Percentiles rank a stretch among this genome's conserved stretches.
phyloP scores from a whole-genome alignment of 2,797 vertebrate species.

The Phrynocephalus vlangalii region DNA sequence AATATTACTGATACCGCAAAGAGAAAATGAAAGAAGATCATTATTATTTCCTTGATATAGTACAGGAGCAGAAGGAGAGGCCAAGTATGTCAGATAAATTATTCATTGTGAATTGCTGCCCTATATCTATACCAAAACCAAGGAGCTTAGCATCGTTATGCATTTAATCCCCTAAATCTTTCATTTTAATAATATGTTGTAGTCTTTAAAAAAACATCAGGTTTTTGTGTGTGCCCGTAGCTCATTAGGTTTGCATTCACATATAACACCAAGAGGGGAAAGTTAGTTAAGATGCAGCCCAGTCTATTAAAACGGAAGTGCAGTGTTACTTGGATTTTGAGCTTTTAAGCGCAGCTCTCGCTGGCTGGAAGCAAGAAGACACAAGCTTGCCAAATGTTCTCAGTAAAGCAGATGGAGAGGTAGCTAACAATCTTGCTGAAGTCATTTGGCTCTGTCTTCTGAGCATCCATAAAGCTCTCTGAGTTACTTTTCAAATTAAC shows the following conservation, averaged over 20 bases:
- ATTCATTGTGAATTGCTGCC: slow-evolving; percentile 30
- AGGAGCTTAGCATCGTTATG: slow-evolving; percentile 1
- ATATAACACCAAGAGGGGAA: slow-evolving; percentile 15
- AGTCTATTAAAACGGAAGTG: slow-evolving; percentile 52
- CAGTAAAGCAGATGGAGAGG: slow-evolving; percentile 55
- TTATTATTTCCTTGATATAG: slow-evolving; percentile 8
- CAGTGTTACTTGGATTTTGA: slow-evolving; percentile 47
- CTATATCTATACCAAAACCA: slow-evolving; percentile 25
- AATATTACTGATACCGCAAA: slow-evolving; percentile 23
- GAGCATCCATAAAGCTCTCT: slow-evolving; percentile 36
- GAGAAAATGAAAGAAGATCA: not conserved
- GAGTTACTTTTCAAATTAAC: slow-evolving; percentile 50
- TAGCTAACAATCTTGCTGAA: slow-evolving; percentile 58
- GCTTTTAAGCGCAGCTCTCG: slow-evolving; percentile 60
- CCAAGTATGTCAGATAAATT: slow-evolving; percentile 5
- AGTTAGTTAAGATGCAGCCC: slow-evolving; percentile 37
- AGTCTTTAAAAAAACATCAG: not conserved
- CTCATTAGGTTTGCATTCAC: not conserved
- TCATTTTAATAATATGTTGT: slow-evolving; percentile 31
- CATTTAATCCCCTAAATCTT: slow-evolving; percentile 31
- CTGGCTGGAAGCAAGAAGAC: slow-evolving; percentile 51
- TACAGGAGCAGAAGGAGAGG: slow-evolving; percentile 12
- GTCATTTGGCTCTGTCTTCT: slow-evolving; percentile 54
- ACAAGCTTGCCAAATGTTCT: slow-evolving; percentile 59
- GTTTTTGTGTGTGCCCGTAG: slow-evolving; percentile 6